Evolutionary conservation across 2,888 invertebrate genomes (phyloP), one percentile per base, ranked within the genome.

Genomic region (Thereva nobilitata): DNA sequence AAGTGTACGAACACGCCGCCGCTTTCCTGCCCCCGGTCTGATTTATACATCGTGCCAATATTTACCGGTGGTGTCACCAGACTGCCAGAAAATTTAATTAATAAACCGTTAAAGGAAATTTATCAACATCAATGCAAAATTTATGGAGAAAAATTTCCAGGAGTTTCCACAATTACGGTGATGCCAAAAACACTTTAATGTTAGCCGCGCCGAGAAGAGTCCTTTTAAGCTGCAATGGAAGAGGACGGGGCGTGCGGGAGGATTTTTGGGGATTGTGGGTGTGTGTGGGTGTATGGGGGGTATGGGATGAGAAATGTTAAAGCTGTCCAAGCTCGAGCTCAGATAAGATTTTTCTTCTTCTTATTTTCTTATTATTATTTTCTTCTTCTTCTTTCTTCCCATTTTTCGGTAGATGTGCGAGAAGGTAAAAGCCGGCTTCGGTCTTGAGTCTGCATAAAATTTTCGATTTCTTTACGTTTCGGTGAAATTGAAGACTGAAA

Each of bases 21-120:
- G 23, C 23, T 2, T 2, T 23, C 23, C 23, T 2, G 23, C 23
- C 23, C 23, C 23, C 23, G 23, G 1, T 1, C 23, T 23, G 23
- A 23, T 23, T 23, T 23, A 23, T 23, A 23, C 23, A 23, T 23
- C 23, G 23, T 23, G 23, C 23, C 61, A 41, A 50, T 41, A 50
- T 23, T 61, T 40, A 9, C 41, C 9, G 40, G 41, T 41, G 6
- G 40, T 41, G 34, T 50, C 49, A 61, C n/a, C 41, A 40, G 41
- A 61, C 50, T 50, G 40, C 41, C 41, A 61, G 41, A 4, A 23
- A 61, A 61, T 61, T 61, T 61, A 50, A 50, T 61, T 61, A 61
- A 61, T 50, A 61, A 61, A 50, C 41, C 41, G 41, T 47, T 37
- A 23, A 41, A 10, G 49, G 41, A 59, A 61, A 61, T 61, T 61